Evolutionary conservation across 2,797 vertebrate species (phyloP).

Genomic region (Dermochelys coriacea): DNA sequence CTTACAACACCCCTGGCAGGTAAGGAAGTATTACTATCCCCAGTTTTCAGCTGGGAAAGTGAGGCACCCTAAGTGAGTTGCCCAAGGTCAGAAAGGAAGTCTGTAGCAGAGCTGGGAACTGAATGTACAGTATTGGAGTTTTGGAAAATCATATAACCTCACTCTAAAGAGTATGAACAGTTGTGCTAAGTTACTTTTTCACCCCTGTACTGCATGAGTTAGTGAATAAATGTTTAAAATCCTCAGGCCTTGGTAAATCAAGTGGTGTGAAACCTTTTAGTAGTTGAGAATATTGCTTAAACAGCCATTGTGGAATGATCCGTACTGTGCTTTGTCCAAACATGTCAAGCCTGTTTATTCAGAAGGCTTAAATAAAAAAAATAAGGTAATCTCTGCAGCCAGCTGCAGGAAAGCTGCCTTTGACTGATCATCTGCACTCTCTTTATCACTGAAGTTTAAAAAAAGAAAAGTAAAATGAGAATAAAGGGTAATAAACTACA

Average conservation of each 20-base stretch:
- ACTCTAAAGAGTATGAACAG: not conserved
- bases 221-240: not conserved
- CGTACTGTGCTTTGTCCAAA: not conserved
- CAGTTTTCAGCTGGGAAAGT: too few species aligned
- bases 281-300: not conserved
- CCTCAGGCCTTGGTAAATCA: not conserved
- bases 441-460: not conserved
- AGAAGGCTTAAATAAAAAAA: constrained; percentile 1
- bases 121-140: not conserved
- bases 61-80: too few species aligned
- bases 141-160: not conserved
- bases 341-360: not conserved
- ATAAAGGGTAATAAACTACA: not conserved
- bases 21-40: too few species aligned
- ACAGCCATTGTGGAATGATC: not conserved
- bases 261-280: not conserved
- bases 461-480: not conserved
- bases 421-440: not conserved
- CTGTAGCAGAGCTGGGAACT: not conserved
- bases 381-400: not conserved
- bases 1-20: too few species aligned
- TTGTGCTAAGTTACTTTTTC: not conserved
- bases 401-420: not conserved
- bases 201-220: not conserved
- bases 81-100: not conserved